Evolutionary conservation across 2,113 vertebrate genomes (phyloP), one percentile per base, ranked within the genome.

Genomic region (Dasyornis broadbenti): DNA sequence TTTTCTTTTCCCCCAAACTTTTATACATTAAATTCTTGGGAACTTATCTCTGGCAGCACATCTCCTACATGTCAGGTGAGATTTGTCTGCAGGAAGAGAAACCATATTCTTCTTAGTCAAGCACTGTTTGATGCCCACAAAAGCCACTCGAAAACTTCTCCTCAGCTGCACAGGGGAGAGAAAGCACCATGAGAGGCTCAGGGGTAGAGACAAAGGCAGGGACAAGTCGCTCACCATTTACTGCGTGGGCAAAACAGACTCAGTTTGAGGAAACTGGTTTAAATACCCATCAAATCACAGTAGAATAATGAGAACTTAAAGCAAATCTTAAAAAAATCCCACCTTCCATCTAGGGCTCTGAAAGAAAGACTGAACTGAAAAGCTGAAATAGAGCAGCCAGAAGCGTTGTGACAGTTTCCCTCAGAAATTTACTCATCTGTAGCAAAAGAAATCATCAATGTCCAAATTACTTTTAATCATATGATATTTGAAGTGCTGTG

Each of bases 21-120:
- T 70, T 44, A 21, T 24, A 14, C 37, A 59, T 69, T 33, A 31
- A 77, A 30, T 47, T 78, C 18, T 42, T 69, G n/a, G 56, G 6
- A 69, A 3, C 1, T 52, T 15, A 53, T 49, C 13, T 75, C 15
- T 53, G 54, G 12, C n/a, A 70, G 12, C 37, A 35, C 16, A n/a
- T 15, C 49, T 57, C 17, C 24, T 30, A 13, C 0, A 0, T 21
- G 27, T 47, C n/a, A 81, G 22, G 19, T 40, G n/a, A 56, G 44
- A 64, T 52, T 56, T 64, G 27, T 64, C 54, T 6, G 0, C 14
- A 90, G n/a, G 37, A 73, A 47, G 22, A 66, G 11, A 81, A 81
- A 60, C 4, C 0, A 1, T 16, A 35, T 35, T 30, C 10, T 60
- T 28, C 8, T 60, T 44, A 33, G 33, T 52, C 26, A 20, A 78